Evolutionary conservation across 2,888 invertebrate species (phyloP).

Genomic region (Cryptocheilus praepositus): DNA sequence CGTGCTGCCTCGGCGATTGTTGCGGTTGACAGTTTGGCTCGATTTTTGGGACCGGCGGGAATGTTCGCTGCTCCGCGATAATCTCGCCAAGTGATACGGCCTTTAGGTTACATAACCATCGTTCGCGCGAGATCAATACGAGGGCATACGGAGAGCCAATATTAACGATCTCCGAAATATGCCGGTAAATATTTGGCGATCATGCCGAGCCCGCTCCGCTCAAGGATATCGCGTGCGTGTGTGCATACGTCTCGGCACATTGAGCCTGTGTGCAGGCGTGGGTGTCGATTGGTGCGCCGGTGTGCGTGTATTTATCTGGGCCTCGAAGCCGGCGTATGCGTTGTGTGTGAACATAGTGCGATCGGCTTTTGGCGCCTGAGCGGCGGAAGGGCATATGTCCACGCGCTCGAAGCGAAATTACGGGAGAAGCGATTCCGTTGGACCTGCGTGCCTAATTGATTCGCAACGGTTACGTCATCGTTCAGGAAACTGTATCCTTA

Average conservation of each 20-base stretch:
- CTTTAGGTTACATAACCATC: constrained; percentile 48
- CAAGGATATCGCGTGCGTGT: constrained; percentile 56
- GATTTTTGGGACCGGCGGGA: constrained; percentile 19
- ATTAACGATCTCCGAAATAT: constrained; percentile 66
- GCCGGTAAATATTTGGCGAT: constrained; percentile 62
- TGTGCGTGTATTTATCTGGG: constrained; percentile 13
- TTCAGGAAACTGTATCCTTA: constrained; percentile 31
- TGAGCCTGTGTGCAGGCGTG: constrained; percentile 4
- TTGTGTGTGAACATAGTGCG: constrained; percentile 11
- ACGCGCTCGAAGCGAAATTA: constrained; percentile 46
- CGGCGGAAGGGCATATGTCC: constrained; percentile 45
- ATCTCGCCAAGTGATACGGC: constrained; percentile 45
- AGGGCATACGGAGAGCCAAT: constrained; percentile 54
- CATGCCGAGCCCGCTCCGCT: constrained; percentile 43
- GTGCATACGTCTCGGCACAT: constrained; percentile 5
- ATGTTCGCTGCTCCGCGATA: constrained; percentile 28
- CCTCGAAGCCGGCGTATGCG: constrained; percentile 7
- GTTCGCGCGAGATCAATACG: constrained; percentile 53
- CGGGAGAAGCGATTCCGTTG: constrained; percentile 51
- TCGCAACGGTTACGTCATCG: constrained; percentile 49
- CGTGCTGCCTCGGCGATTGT: no score
- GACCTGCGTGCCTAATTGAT: constrained; percentile 47
- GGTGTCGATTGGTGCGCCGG: neutral
- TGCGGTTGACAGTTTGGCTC: neutral
- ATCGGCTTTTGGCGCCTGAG: constrained; percentile 46